Conservation (phyloP, 2,113 vertebrate species). For the Anolis sagrei region DNA sequence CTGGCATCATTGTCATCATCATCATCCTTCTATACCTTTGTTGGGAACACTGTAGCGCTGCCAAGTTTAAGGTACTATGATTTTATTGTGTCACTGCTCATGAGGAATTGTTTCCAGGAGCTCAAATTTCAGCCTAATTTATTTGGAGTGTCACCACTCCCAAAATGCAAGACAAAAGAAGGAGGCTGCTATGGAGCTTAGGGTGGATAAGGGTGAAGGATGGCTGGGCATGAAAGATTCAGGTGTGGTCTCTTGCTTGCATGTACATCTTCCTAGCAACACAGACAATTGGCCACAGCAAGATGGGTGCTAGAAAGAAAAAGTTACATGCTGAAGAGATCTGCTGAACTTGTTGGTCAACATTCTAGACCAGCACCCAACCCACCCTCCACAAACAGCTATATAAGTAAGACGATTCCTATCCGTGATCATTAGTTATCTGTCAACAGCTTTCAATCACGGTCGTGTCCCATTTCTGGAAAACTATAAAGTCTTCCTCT, state of each 20-base stretch:
- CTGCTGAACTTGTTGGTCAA: constrained; percentile 22
- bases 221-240: not conserved
- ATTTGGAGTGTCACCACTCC: not conserved
- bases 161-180: not conserved
- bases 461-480: not conserved
- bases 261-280: constrained; percentile 9
- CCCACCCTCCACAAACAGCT: not conserved
- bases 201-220: not conserved
- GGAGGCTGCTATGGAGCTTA: not conserved
- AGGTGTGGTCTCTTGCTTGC: not conserved
- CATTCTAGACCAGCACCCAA: constrained; percentile 25
- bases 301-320: not conserved
- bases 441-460: not conserved
- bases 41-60: not conserved
- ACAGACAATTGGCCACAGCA: not conserved
- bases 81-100: not conserved
- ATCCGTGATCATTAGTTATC: not conserved
- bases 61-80: not conserved
- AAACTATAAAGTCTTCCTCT: not conserved
- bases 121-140: not conserved
- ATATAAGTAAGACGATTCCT: constrained; percentile 3
- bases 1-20: not conserved
- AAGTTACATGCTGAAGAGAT: not conserved
- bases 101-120: not conserved
- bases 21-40: not conserved